A percentile compares a stretch with the other conserved stretches of the same genome.
phyloP scores from a whole-genome alignment of 1,140 invertebrate species.

The Onthophagus taurus region DNA sequence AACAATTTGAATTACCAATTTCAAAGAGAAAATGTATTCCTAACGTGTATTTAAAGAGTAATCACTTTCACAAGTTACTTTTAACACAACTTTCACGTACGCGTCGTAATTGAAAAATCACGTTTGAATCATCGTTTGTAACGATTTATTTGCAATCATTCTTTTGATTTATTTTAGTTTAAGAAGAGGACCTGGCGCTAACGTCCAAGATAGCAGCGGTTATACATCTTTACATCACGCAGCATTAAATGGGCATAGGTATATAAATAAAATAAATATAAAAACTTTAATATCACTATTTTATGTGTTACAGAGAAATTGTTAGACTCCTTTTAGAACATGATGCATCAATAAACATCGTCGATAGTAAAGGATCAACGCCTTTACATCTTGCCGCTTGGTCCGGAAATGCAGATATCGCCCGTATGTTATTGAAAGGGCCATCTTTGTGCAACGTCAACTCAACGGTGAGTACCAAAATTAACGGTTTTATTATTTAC shows the following conservation, averaged over 20 bases:
- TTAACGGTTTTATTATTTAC: too few species aligned
- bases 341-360: constrained; percentile 82
- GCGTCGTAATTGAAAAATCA: too few species aligned
- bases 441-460: constrained; percentile 72
- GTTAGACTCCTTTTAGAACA: constrained; percentile 74
- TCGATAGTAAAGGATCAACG: constrained; percentile 75
- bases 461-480: constrained; percentile 65
- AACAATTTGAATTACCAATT: too few species aligned
- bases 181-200: constrained; percentile 77
- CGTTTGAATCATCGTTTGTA: too few species aligned
- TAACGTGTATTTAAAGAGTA: too few species aligned
- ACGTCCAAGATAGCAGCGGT: constrained; percentile 87
- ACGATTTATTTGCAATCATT: too few species aligned
- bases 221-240: constrained; percentile 93
- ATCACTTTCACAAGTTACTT: too few species aligned
- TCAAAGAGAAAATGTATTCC: too few species aligned
- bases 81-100: too few species aligned
- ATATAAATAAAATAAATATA: constrained; percentile 29
- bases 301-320: constrained; percentile 59
- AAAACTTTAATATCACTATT: background rate
- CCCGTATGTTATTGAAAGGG: constrained; percentile 64
- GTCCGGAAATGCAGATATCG: constrained; percentile 79
- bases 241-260: constrained; percentile 88
- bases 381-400: constrained; percentile 83
- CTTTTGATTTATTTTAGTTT: constrained; percentile 56